Base-by-base conservation (phyloP, 2,888 invertebrate genomes). In the Chorisops tibialis region DNA sequence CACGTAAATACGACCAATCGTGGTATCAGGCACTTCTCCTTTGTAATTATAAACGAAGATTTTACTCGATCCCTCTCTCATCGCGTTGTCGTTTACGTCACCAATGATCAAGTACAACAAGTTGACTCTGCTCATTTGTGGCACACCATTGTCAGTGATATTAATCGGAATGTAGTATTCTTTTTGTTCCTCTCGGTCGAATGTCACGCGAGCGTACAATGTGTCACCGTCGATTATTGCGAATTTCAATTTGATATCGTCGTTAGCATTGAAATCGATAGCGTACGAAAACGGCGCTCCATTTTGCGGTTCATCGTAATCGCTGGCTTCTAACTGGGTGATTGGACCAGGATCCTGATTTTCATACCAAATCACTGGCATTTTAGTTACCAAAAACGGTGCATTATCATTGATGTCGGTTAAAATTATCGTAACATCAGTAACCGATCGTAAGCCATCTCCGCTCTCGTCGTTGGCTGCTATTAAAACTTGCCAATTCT, bases 31-130 rank as follows among this genome's bases (percentile, higher is more conserved):
- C 0, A 87, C 85, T 69, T 88, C 85, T 64, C 93, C 93, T 84
- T 88, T 89, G 75, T 95, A 98, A 73, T 94, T 95, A 78, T 97
- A 97, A 2, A 98, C 93, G 73, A 94, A 92, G 69, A 98, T 94
- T 65, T 88, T 84, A 74, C 96, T 96, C 30, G 85, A 84, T 0
- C 97, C 98, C 48, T 89, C 85, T 49, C 83, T 81, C 89, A 97
- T 98, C 2, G 85, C 81, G 74, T 96, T 96, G 74, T 97, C 97
- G 75, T 99, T 98, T 64, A 85, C 83, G 78, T 99, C 98, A 3
- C 96, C 96, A 67, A 98, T 96, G 39, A 95, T 89, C 12, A 97
- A 87, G 61, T 87, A 89, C 14, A 97, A 81, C 11, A 87, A 88
- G 66, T 93, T 93, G 0, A 89, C 89, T 3, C 90, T 93, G 0